Evolutionary conservation across 1,140 invertebrate species (phyloP).

Genomic region (Orchestia grillus): DNA sequence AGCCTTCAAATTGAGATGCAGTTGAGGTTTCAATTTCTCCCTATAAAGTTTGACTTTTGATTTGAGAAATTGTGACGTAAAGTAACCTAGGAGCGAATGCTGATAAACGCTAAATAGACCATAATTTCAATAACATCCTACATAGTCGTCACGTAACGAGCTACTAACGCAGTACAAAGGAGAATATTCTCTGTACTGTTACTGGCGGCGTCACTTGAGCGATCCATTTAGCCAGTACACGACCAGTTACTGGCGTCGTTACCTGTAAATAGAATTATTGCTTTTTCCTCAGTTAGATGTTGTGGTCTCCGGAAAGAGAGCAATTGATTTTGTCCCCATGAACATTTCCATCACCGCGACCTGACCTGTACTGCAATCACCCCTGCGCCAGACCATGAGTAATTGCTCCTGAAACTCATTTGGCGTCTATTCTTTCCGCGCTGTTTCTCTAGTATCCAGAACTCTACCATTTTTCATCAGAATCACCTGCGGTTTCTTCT

Average conservation of each 20-base stretch:
- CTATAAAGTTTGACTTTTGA: too few relatives aligned
- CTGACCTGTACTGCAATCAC: not conserved
- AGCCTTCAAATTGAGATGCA: too few relatives aligned
- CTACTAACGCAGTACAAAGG: too few relatives aligned
- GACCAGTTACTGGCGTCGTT: not conserved
- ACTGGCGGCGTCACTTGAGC: too few relatives aligned
- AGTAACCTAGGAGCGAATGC: too few relatives aligned
- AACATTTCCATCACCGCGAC: not conserved
- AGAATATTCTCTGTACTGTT: too few relatives aligned
- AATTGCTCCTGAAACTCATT: not conserved
- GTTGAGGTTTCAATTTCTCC: too few relatives aligned
- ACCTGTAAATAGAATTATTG: not conserved
- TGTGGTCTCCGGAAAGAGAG: not conserved
- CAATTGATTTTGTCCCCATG: not conserved
- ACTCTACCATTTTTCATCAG: not conserved
- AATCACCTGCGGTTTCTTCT: not conserved
- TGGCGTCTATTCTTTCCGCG: not conserved
- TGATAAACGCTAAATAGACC: too few relatives aligned
- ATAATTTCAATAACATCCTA: too few relatives aligned
- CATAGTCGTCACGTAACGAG: too few relatives aligned
- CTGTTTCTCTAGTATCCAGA: not conserved
- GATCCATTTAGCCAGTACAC: not conserved
- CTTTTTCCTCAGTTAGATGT: not conserved
- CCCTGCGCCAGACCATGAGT: not conserved
- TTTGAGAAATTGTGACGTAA: too few relatives aligned